Conservation (phyloP, 2,797 vertebrate species). For the Alectoris magna region DNA sequence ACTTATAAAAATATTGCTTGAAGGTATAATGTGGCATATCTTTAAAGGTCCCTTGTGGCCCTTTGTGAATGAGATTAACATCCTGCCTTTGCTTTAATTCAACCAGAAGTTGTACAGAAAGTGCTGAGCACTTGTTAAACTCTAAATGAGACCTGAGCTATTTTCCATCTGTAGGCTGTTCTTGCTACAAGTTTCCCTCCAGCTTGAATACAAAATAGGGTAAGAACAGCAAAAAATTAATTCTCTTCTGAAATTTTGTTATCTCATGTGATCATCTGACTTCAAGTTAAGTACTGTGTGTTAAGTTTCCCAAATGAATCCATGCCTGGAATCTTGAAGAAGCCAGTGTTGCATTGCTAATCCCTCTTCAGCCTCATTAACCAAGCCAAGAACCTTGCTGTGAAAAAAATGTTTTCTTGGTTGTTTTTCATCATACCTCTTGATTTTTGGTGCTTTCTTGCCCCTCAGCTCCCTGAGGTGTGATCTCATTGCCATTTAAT, state of each 20-base stretch:
- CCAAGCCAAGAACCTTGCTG: background rate
- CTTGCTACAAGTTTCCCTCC: background rate
- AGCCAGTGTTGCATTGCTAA: fast-evolving
- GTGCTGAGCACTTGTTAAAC: background rate
- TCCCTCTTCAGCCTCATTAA: background rate
- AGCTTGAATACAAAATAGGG: background rate
- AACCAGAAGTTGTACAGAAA: background rate
- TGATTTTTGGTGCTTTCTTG: background rate
- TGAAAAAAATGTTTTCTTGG: background rate
- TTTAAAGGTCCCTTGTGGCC: background rate
- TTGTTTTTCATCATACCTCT: background rate
- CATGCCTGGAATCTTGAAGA: fast-evolving
- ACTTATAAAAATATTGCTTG: background rate
- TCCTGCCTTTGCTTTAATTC: background rate
- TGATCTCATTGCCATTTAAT: background rate
- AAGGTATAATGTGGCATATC: background rate
- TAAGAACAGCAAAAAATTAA: background rate
- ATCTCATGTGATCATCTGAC: background rate
- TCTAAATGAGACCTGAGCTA: background rate
- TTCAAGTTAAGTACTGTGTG: background rate
- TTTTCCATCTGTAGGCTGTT: background rate
- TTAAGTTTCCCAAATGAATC: background rate
- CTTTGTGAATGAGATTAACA: background rate
- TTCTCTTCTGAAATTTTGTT: background rate
- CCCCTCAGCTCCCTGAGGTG: background rate